Conservation (phyloP, 2,888 invertebrate species). For the Ommatoiulus sabulosus region DNA sequence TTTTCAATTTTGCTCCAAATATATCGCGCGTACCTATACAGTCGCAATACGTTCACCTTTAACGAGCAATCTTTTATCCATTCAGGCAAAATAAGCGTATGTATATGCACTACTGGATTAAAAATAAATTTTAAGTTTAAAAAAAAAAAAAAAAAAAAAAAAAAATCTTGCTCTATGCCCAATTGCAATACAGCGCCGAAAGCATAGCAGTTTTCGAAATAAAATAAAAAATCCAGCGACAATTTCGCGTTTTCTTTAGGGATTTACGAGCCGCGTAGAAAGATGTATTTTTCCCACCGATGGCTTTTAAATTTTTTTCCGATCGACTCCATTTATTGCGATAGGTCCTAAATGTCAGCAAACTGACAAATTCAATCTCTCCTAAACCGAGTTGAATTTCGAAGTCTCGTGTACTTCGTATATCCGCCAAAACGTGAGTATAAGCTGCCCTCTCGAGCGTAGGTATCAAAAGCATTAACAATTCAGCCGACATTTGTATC, state of each 20-base stretch:
- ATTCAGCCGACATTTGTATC: background rate
- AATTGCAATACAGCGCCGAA: background rate
- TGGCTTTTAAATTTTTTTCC: background rate
- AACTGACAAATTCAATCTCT: background rate
- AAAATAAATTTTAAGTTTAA: constrained; percentile 3
- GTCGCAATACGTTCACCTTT: background rate
- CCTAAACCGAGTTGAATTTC: background rate
- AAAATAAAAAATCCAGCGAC: background rate
- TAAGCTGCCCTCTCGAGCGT: background rate
- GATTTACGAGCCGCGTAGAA: background rate
- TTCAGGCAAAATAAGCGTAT: background rate
- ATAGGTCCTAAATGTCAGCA: background rate
- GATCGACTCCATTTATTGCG: background rate
- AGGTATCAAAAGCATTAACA: background rate
- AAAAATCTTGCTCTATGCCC: background rate
- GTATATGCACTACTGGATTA: background rate
- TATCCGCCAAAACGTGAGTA: background rate
- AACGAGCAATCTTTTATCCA: background rate
- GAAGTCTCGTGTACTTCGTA: background rate
- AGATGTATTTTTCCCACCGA: background rate
- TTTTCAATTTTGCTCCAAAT: background rate
- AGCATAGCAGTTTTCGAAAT: background rate
- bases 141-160: background rate
- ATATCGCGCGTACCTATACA: background rate
- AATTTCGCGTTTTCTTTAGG: background rate